Evolutionary conservation across 2,888 invertebrate species (phyloP).

Genomic region (Rhodophaea formosa): DNA sequence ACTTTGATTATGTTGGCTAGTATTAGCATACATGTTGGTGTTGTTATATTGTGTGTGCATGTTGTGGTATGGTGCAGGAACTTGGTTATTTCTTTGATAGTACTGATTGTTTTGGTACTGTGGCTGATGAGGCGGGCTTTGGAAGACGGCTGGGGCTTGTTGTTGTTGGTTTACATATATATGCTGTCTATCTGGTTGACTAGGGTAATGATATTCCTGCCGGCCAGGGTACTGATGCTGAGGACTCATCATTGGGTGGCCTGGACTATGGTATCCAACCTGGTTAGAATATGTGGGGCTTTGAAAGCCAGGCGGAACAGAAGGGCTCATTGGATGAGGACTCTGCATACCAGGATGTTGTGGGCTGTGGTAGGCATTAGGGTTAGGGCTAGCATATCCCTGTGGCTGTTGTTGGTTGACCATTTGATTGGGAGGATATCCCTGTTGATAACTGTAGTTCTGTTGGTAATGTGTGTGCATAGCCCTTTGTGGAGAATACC

Average conservation of each 20-base stretch:
- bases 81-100: constrained; percentile 63
- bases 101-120: constrained; percentile 69
- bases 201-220: constrained; percentile 65
- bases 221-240: constrained; percentile 57
- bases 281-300: constrained; percentile 69
- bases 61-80: constrained; percentile 44
- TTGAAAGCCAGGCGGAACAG: constrained; percentile 65
- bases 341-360: constrained; percentile 69
- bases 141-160: constrained; percentile 31
- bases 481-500: constrained; percentile 64
- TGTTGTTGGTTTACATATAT: constrained; percentile 59
- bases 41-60: constrained; percentile 61
- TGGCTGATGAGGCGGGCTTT: constrained; percentile 64
- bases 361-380: constrained; percentile 66
- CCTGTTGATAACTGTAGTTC: constrained; percentile 66
- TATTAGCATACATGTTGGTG: constrained; percentile 53
- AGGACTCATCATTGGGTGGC: constrained; percentile 70
- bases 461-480: constrained; percentile 66
- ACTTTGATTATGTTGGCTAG: constrained; percentile 45
- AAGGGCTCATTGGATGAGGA: constrained; percentile 60
- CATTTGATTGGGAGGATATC: constrained; percentile 61
- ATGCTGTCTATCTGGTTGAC: constrained; percentile 64
- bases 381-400: constrained; percentile 63
- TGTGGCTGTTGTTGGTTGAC: constrained; percentile 55
- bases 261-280: constrained; percentile 67